Evolutionary conservation across 2,113 vertebrate species (phyloP).

Genomic region (Chrysemys picta): DNA sequence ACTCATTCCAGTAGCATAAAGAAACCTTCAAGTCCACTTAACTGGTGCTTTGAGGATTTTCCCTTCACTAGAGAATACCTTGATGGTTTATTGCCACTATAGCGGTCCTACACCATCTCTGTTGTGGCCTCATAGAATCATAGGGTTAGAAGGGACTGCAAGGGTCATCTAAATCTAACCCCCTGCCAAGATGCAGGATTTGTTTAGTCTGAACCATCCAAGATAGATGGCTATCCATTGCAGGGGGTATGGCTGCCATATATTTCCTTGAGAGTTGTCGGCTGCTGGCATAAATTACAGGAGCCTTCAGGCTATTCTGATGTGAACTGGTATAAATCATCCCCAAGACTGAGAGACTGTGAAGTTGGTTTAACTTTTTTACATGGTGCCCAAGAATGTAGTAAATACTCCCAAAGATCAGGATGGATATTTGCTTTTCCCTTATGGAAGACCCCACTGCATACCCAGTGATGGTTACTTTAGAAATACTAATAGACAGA

Average conservation of each 20-base stretch:
- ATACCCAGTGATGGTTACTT: not conserved
- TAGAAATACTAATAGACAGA: not conserved
- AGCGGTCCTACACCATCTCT: not conserved
- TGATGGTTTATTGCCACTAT: not conserved
- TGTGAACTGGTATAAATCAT: rapidly evolving
- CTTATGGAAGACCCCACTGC: rapidly evolving
- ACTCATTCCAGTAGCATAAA: not conserved
- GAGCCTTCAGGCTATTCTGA: not conserved
- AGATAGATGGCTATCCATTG: not conserved
- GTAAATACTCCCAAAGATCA: not conserved
- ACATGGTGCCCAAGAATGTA: not conserved
- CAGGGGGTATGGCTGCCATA: not conserved
- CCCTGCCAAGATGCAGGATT: too few species aligned
- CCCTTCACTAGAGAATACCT: not conserved
- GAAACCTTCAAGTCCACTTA: not conserved
- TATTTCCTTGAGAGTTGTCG: not conserved
- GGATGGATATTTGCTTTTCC: too few species aligned
- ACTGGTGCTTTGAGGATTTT: not conserved
- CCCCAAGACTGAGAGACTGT: rapidly evolving
- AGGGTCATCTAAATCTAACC: too few species aligned
- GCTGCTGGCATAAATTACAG: not conserved
- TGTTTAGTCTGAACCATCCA: not conserved
- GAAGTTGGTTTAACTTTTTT: not conserved
- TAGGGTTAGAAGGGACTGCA: too few species aligned
- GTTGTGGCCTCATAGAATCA: too few species aligned